Evolutionary conservation across 92 coral and sea anemone species (phyloP), one percentile per base, ranked within the genome.

Genomic region (Plumapathes pennacea): DNA sequence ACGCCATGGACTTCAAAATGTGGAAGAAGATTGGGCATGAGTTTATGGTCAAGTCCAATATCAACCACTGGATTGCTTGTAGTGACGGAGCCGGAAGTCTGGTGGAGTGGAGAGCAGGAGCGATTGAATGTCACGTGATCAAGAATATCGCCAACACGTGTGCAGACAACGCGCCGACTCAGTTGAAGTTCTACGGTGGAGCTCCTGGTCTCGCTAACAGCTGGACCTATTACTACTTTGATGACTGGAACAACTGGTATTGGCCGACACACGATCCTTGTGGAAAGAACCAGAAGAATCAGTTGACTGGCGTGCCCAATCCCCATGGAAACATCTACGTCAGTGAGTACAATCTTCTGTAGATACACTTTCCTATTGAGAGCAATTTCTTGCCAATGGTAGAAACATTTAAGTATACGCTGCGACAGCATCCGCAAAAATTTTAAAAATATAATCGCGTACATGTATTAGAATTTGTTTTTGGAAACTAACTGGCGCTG

Each of bases 191-290:
- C 10, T 27, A 41, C 24, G 74, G 78, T 4, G 69, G n/a, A n/a
- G n/a, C n/a, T n/a, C n/a, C 67, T 6, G 52, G 32, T 0, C 62
- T 62, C 15, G 50, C 41, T 4, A n/a, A n/a, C n/a, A n/a, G n/a
- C n/a, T n/a, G n/a, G n/a, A n/a, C n/a, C 38, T 84, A 79, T 45
- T 84, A 78, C 67, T 55, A 67, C 44, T 63, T 84, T 21, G 91
- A 78, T 18, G 39, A 58, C 46, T 78, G 86, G 4, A n/a, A n/a
- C n/a, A 77, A 77, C 34, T 32, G 54, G 2, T 53, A 72, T 36
- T 78, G 85, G 77, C 91, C 91, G 23, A 67, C 82, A 27, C 91
- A 78, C 41, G 82, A 84, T 31, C 86, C 86, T 22, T 84, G 91
- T 62, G 86, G 80, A 12, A 60, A 46, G 15, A 60, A 57, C 37